Conservation (phyloP, 1,140 invertebrate genomes). For the Schlechtendalia chinensis region DNA sequence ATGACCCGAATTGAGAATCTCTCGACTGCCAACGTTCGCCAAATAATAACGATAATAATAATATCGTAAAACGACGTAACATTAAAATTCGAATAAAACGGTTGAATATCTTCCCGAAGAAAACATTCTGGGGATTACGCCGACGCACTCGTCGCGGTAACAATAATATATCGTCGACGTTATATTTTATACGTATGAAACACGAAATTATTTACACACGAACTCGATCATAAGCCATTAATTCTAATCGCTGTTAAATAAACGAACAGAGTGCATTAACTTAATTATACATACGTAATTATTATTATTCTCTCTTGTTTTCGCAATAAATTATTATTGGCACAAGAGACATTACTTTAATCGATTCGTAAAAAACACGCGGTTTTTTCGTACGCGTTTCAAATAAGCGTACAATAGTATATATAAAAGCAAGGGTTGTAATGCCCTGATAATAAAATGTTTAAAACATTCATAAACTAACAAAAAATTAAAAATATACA, state of each 20-base stretch:
- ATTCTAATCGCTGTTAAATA: constrained; percentile 1
- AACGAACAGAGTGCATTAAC: not conserved
- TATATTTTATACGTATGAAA: not conserved
- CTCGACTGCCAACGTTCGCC: not conserved
- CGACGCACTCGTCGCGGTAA: not conserved
- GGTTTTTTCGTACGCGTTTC: no score
- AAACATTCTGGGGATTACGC: not conserved
- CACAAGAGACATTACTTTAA: constrained; percentile 7
- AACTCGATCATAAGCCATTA: constrained; percentile 8
- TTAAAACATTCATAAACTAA: no score
- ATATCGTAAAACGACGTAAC: not conserved
- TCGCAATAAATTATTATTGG: not conserved
- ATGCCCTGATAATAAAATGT: no score
- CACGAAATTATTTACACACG: not conserved
- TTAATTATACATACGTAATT: constrained; percentile 2
- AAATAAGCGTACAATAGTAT: no score
- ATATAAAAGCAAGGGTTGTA: no score
- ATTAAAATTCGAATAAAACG: not conserved
- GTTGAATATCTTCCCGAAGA: not conserved
- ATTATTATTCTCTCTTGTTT: not conserved
- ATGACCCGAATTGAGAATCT: not conserved
- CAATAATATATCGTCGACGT: not conserved
- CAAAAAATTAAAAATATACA: no score
- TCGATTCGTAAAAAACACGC: constrained; percentile 6
- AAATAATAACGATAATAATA: not conserved